phyloP scores from a whole-genome alignment of 1,140 invertebrate genomes.

The Philopotamus ludificatus region DNA sequence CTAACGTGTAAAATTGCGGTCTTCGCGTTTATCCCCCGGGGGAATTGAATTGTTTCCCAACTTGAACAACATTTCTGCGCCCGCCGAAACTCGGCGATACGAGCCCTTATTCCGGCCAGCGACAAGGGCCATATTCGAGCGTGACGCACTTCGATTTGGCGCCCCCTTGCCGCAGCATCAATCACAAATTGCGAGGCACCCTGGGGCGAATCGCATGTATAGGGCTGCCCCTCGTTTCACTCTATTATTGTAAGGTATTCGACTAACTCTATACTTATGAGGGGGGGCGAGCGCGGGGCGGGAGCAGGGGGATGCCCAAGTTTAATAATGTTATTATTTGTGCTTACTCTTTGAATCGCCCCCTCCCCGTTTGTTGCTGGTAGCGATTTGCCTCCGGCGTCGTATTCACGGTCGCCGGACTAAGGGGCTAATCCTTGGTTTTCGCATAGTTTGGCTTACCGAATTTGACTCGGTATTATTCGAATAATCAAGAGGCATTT shows the following conservation, averaged over 20 bases:
- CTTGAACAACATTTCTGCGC: neutral
- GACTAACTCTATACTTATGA: slow-evolving; percentile 37
- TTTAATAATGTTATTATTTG: slow-evolving; percentile 44
- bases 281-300: no score
- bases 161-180: slow-evolving; percentile 1
- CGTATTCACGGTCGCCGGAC: neutral
- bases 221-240: slow-evolving; percentile 22
- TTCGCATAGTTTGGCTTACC: neutral
- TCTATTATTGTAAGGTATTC: slow-evolving; percentile 39
- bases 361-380: slow-evolving; percentile 5
- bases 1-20: slow-evolving; percentile 41
- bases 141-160: neutral
- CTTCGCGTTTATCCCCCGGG: slow-evolving; percentile 37
- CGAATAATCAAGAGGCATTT: slow-evolving; percentile 41
- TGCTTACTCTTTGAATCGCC: slow-evolving; percentile 40
- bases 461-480: slow-evolving; percentile 18
- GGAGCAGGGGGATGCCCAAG: slow-evolving; percentile 30
- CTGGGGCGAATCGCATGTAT: slow-evolving; percentile 30
- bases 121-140: neutral
- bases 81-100: neutral
- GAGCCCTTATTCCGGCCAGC: neutral
- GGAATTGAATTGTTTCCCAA: slow-evolving; percentile 23
- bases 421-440: neutral
- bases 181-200: slow-evolving; percentile 39
- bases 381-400: neutral